A percentile compares a stretch with the other conserved stretches of the same genome.
Conservation (phyloP, 2,113 vertebrate species). For the Pipra filicauda region DNA sequence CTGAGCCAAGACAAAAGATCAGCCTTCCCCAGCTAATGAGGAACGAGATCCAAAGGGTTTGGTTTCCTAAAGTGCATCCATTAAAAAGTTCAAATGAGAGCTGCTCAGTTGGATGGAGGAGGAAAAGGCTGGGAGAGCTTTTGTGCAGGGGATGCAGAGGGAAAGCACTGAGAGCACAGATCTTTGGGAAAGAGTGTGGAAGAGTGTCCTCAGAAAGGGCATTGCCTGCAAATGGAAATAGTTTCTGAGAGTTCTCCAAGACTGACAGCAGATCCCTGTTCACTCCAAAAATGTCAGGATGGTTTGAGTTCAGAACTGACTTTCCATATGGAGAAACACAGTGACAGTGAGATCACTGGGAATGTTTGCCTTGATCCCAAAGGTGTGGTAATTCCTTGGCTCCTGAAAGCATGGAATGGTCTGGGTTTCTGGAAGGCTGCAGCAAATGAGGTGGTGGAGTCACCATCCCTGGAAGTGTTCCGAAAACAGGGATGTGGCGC, state of each 20-base stretch:
- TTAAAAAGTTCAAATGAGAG: neutral
- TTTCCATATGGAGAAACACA: neutral
- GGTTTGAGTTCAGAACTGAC: neutral
- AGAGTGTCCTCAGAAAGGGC: neutral
- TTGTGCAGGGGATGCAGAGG: neutral
- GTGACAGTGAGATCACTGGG: rapidly evolving
- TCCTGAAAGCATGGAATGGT: neutral
- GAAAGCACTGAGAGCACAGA: neutral
- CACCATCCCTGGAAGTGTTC: neutral
- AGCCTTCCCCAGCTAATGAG: neutral
- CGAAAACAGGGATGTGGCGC: rapidly evolving
- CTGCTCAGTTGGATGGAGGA: neutral
- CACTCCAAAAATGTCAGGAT: rapidly evolving
- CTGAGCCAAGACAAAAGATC: neutral
- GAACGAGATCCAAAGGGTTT: neutral
- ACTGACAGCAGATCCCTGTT: neutral
- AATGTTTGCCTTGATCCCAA: neutral
- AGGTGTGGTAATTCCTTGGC: too few species aligned
- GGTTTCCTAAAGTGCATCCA: neutral
- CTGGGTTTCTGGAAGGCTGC: neutral
- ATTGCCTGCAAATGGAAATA: neutral
- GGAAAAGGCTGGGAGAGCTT: neutral
- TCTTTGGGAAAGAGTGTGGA: neutral
- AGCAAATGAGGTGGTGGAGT: neutral
- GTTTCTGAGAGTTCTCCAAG: neutral